phyloP scores from a whole-genome alignment of 2,888 invertebrate species.

The Agonum fuliginosum region DNA sequence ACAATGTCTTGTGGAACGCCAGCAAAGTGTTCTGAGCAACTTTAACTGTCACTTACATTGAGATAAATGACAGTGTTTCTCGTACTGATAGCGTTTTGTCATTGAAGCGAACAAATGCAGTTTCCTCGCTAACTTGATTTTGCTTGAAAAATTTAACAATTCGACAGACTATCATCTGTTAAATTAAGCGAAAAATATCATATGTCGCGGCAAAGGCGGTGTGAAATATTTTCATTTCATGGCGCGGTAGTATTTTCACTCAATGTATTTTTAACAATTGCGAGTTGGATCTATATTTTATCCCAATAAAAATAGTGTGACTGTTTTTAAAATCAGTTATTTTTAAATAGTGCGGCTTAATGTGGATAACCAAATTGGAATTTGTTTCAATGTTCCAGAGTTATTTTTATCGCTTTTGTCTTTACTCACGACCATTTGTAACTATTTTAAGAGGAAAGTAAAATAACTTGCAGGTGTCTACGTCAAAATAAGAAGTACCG shows the following conservation, averaged over 20 bases:
- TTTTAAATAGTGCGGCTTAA: conserved; percentile 19
- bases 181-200: conserved; percentile 1
- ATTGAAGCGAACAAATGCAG: conserved; percentile 45
- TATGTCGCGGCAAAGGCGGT: too few relatives aligned
- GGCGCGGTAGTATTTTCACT: neutral
- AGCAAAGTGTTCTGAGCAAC: conserved; percentile 55
- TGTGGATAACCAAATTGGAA: neutral
- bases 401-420: conserved; percentile 21
- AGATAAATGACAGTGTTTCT: conserved; percentile 57
- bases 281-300: conserved; percentile 16
- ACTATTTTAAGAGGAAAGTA: too few relatives aligned
- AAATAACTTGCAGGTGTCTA: too few relatives aligned
- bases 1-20: conserved; percentile 58
- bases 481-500: too few relatives aligned
- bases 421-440: neutral
- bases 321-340: conserved; percentile 24
- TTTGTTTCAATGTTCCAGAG: neutral
- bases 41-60: conserved; percentile 56
- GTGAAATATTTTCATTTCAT: conserved; percentile 16
- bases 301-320: conserved; percentile 1
- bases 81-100: conserved; percentile 57
- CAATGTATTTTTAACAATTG: conserved; percentile 36
- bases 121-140: conserved; percentile 36
- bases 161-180: conserved; percentile 10
- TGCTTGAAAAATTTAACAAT: conserved; percentile 6